Percentiles rank a stretch among this genome's conserved stretches.
phyloP scores from a whole-genome alignment of 2,888 invertebrate genomes.

The Athripsodes cinereus region DNA sequence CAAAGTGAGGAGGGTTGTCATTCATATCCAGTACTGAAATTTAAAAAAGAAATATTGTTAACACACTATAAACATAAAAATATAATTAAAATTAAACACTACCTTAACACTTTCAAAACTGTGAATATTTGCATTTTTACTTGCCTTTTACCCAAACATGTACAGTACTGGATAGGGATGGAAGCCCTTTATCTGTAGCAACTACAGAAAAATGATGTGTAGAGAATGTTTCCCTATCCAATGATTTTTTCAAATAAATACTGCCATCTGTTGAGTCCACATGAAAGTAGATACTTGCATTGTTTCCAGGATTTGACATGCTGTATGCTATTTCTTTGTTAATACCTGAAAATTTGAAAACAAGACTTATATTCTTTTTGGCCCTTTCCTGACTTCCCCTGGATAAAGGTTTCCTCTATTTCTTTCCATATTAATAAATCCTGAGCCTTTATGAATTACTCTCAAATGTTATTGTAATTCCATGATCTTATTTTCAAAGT shows the following conservation, averaged over 20 bases:
- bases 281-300: constrained; percentile 63
- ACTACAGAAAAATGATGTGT: constrained; percentile 66
- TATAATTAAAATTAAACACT: not conserved
- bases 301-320: constrained; percentile 56
- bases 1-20: constrained; percentile 74
- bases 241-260: constrained; percentile 61
- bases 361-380: too few species aligned
- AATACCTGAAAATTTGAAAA: constrained; percentile 42
- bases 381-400: too few species aligned
- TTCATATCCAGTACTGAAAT: constrained; percentile 67
- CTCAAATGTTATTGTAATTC: too few species aligned
- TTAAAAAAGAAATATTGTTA: constrained; percentile 6
- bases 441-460: too few species aligned
- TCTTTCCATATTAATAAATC: too few species aligned
- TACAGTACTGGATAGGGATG: constrained; percentile 65
- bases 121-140: too few species aligned
- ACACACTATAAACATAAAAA: constrained; percentile 7
- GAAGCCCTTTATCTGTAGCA: constrained; percentile 70
- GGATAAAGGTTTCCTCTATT: too few species aligned
- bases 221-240: constrained; percentile 67
- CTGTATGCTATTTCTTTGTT: constrained; percentile 60
- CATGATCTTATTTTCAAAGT: too few species aligned
- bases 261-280: constrained; percentile 69
- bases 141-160: constrained; percentile 67
- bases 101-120: too few species aligned